Percentiles rank a stretch among this genome's conserved stretches.
phyloP scores from a whole-genome alignment of 1,140 invertebrate species.

The Meloidogyne floridensis region DNA sequence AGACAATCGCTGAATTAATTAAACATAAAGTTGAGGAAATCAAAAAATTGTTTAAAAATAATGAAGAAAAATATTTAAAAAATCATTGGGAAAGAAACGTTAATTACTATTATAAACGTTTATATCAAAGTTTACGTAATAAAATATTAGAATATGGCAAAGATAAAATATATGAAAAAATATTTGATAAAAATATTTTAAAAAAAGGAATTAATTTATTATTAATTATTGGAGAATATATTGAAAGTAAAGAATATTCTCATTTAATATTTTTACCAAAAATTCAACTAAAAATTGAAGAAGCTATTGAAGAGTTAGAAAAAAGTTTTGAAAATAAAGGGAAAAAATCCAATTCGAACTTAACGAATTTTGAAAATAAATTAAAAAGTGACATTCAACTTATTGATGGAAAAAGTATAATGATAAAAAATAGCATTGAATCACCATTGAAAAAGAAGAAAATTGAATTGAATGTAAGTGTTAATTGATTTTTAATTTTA shows the following conservation, averaged over 20 bases:
- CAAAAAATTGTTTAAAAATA: neutral
- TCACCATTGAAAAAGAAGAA: no score
- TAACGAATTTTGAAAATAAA: no score
- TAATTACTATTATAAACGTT: neutral
- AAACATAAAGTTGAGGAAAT: no score
- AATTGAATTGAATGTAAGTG: no score
- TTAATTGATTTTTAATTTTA: no score
- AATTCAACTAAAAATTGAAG: neutral
- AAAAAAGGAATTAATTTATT: slow-evolving; percentile 7
- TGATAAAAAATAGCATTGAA: no score
- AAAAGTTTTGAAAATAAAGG: no score
- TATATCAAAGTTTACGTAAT: neutral
- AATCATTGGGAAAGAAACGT: neutral
- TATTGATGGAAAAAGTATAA: no score
- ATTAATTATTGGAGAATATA: neutral
- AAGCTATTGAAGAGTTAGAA: no score
- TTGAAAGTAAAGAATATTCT: neutral
- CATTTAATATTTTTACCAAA: slow-evolving; percentile 6
- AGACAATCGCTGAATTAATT: no score
- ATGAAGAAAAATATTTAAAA: neutral
- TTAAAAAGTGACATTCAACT: no score
- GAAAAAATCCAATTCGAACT: no score
- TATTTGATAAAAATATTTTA: neutral
- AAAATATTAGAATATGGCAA: neutral
- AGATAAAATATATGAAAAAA: neutral